These are phyloP conservation scores for Sitta europaea DNA, from an alignment of 2,113 vertebrate species.

Conservation along the genomic window DNA sequence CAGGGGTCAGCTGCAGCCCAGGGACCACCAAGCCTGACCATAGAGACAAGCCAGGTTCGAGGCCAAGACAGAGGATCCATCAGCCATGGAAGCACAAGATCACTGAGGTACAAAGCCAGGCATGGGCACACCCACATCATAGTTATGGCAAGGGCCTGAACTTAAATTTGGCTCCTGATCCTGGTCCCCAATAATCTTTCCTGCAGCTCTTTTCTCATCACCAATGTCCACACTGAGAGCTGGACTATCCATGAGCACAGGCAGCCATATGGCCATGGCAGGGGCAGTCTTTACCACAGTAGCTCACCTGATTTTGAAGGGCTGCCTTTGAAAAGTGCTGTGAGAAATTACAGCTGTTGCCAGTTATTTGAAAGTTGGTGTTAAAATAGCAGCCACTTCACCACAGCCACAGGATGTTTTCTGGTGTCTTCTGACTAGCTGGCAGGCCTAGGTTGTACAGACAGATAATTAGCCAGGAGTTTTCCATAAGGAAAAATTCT, in stretches of 20 bases:
- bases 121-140: not conserved
- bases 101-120: accelerated
- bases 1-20: not conserved
- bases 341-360: not conserved
- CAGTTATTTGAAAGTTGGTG: not conserved
- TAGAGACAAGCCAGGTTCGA: accelerated
- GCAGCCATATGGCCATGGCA: not conserved
- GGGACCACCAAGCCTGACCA: not conserved
- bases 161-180: not conserved
- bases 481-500: not conserved
- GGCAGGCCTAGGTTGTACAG: not conserved
- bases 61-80: not conserved
- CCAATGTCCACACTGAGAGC: not conserved
- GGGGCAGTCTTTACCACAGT: not conserved
- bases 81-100: not conserved
- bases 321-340: not conserved
- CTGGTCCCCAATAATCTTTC: not conserved
- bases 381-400: not conserved
- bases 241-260: not conserved
- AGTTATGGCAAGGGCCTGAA: not conserved
- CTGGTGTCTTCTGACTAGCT: not conserved
- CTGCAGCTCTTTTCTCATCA: not conserved
- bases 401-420: not conserved
- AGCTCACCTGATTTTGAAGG: not conserved
- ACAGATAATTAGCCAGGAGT: not conserved